These are phyloP conservation scores for Operophtera brumata DNA, from an alignment of 2,888 invertebrate species.

Conservation along the genomic window DNA sequence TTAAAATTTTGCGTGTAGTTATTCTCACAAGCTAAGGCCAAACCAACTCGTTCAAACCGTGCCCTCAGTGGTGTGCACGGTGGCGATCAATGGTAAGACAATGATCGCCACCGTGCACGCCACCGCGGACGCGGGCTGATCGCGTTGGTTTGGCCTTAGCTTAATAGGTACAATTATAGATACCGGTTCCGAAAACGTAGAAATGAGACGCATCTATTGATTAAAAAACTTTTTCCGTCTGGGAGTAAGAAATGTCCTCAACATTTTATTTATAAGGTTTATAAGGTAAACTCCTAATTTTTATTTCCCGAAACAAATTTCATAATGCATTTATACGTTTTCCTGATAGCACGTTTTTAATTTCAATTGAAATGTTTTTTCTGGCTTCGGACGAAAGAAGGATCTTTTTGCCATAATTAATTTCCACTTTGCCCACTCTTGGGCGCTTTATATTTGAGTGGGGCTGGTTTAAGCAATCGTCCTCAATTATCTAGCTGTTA, in stretches of 20 bases:
- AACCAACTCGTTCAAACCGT: no score
- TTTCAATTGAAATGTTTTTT: constrained; percentile 11
- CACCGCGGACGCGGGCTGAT: no score
- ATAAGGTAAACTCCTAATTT: background rate
- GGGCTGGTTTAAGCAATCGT: constrained; percentile 3
- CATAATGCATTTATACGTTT: constrained; percentile 11
- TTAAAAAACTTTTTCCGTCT: no score
- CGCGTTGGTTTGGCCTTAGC: no score
- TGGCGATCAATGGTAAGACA: no score
- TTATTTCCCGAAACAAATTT: background rate
- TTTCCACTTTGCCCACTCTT: constrained; percentile 24
- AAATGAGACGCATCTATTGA: no score
- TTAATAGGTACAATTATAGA: no score
- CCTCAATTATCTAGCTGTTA: background rate
- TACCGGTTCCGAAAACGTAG: no score
- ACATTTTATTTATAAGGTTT: background rate
- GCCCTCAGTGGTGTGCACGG: no score
- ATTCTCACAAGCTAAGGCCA: no score
- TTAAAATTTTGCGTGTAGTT: no score
- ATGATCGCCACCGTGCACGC: no score
- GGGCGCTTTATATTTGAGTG: constrained; percentile 4
- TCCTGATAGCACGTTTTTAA: constrained; percentile 3
- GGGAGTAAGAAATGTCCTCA: background rate
- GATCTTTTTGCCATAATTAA: constrained; percentile 24
- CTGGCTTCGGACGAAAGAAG: constrained; percentile 7